phyloP scores from a whole-genome alignment of 2,797 vertebrate species.

The Prunella strophiata region DNA sequence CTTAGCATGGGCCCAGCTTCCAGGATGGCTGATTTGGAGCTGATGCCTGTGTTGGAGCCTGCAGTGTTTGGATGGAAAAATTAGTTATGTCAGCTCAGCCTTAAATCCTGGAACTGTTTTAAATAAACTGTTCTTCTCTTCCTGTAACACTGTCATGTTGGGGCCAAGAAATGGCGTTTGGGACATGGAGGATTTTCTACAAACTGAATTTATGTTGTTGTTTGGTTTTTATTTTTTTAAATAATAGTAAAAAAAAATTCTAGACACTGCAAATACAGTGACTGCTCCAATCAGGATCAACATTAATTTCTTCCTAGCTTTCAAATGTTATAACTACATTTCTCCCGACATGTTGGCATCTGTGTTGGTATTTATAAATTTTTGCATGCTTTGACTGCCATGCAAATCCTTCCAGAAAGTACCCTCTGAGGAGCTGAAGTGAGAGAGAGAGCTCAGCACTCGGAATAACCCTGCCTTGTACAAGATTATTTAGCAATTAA shows the following conservation, averaged over 20 bases:
- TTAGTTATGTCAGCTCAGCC: conserved; percentile 34
- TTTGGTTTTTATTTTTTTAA: background rate
- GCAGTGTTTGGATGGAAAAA: background rate
- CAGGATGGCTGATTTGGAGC: background rate
- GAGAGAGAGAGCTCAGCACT: conserved; percentile 28
- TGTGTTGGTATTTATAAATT: conserved; percentile 64
- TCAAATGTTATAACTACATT: conserved; percentile 39
- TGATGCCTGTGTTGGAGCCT: background rate
- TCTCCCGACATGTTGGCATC: conserved; percentile 58
- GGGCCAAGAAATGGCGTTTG: conserved; percentile 14
- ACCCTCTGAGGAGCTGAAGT: conserved; percentile 46
- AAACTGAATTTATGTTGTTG: background rate
- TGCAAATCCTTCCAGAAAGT: conserved; percentile 48
- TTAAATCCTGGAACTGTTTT: conserved; percentile 39
- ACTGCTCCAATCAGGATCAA: conserved; percentile 59
- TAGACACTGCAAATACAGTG: conserved; percentile 8
- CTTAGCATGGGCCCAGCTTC: background rate
- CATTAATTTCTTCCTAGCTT: conserved; percentile 52
- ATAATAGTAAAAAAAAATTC: background rate
- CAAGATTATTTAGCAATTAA: conserved; percentile 42
- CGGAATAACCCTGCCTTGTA: conserved; percentile 10
- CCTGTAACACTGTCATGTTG: background rate
- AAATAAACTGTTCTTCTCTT: conserved; percentile 18
- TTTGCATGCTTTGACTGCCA: conserved; percentile 56
- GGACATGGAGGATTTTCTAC: background rate